Base-by-base conservation (phyloP, 2,888 invertebrate genomes). In the Minunthozetes semirufus region DNA sequence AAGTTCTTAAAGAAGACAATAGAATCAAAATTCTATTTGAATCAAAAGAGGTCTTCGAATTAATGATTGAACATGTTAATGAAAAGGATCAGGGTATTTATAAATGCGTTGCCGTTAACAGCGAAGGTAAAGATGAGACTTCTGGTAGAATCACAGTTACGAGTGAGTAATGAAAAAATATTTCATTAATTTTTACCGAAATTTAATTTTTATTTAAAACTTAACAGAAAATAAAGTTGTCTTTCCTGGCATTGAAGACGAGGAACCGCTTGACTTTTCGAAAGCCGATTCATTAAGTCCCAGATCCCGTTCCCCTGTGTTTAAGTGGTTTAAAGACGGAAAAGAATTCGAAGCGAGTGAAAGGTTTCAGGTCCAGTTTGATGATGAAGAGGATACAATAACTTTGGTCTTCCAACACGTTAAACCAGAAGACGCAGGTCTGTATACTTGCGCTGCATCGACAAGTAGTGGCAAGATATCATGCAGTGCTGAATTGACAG, bases 381-480 rank as follows among this genome's bases (percentile, higher is more conserved):
- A 92, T 78, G 93, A 94, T 80, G 92, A 93, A 80, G 94, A 95
- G 81, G 96, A 97, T 82, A 93, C 93, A 0, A 85, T 96, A 80
- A 93, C 94, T 8, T 85, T 98, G 76, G 91, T 94, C 22, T 94
- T 98, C 85, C 93, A 94, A 82, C 93, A 95, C 81, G 95, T 95
- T 13, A 91, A 90, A 81, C 93, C 93, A 0, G 93, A 94, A 82
- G 97, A 98, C 83, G 93, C 94, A 6, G 98, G 98, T 0, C 86
- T 96, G 46, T 98, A 98, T 83, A 94, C 94, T 0, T 96, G 97
- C 81, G 93, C 96, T 0, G 96, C 96, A 0, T 94, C 94, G 82
- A 98, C 97, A n/a, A 88, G 90, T 74, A 91, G 93, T 29, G 96
- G 96, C 4, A 94, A 93, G 82, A 94, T 96, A 76, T 92, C 94